Evolutionary conservation across 2,888 invertebrate species (phyloP).

Genomic region (Caradrina clavipalpis): DNA sequence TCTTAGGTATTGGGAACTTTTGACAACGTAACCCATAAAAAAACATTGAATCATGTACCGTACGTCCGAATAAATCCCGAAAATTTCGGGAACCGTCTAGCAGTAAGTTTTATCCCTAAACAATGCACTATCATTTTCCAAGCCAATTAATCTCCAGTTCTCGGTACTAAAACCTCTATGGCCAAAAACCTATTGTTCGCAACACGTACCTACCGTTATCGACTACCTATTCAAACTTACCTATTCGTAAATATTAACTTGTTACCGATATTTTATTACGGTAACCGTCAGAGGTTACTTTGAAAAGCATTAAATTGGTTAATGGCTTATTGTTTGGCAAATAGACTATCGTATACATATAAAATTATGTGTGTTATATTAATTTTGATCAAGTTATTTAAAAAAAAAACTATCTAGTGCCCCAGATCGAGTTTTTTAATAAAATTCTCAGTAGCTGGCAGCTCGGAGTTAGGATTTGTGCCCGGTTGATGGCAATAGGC

Average conservation of each 20-base stretch:
- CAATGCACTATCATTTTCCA: conserved; percentile 32
- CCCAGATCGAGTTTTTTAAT: too few relatives aligned
- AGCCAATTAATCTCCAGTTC: conserved; percentile 26
- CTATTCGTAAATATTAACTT: conserved; percentile 24
- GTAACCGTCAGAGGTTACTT: conserved; percentile 51
- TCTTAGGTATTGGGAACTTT: too few relatives aligned
- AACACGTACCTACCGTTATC: conserved; percentile 23
- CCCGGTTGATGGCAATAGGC: too few relatives aligned
- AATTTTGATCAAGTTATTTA: not conserved
- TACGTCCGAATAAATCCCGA: conserved; percentile 5
- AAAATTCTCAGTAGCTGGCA: too few relatives aligned
- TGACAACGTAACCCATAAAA: not conserved
- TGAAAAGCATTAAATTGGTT: conserved; percentile 44
- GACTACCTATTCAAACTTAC: conserved; percentile 25
- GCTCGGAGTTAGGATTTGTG: too few relatives aligned
- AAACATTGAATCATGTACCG: not conserved
- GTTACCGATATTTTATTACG: conserved; percentile 56
- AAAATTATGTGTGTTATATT: not conserved
- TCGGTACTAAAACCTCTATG: conserved; percentile 5
- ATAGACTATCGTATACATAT: not conserved
- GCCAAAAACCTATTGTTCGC: conserved; percentile 35
- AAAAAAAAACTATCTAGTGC: too few relatives aligned
- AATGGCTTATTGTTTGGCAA: conserved; percentile 34
- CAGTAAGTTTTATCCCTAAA: not conserved
- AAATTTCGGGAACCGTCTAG: not conserved